These are phyloP conservation scores for Halocynthia aurantium DNA, from an alignment of 23 tunicate species.

Conservation along the genomic window DNA sequence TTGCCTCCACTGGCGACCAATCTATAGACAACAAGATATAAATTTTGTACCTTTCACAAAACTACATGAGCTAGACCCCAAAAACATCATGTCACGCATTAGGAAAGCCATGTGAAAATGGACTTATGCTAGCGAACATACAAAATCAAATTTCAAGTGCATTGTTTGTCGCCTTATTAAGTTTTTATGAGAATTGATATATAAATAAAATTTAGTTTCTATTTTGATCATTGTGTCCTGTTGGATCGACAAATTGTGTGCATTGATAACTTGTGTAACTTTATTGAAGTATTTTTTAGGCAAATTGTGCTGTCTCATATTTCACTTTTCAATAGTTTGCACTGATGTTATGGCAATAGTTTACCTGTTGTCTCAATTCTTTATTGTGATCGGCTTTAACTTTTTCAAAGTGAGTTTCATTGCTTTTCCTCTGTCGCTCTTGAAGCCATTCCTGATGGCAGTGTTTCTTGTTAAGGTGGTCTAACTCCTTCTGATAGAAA, in stretches of 20 bases:
- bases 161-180: no score
- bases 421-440: slow-evolving; percentile 45
- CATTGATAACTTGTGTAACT: no score
- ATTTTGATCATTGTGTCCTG: no score
- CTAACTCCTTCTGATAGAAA: slow-evolving; percentile 77
- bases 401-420: slow-evolving; percentile 23
- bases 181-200: no score
- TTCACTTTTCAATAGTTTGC: neutral
- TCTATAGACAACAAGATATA: neutral
- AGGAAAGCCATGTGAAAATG: neutral
- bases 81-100: neutral
- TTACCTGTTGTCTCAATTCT: slow-evolving; percentile 5
- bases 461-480: slow-evolving; percentile 60
- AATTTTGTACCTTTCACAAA: neutral
- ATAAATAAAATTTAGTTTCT: no score
- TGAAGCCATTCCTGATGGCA: slow-evolving; percentile 79
- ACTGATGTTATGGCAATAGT: neutral
- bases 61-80: neutral
- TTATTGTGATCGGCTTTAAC: slow-evolving; percentile 13
- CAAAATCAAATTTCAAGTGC: neutral
- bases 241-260: neutral
- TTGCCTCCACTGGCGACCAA: slow-evolving; percentile 10
- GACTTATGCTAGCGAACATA: neutral
- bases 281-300: no score
- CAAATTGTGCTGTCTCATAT: neutral